phyloP scores from a whole-genome alignment of 2,113 vertebrate genomes.

The Drymodes brunneopygia region DNA sequence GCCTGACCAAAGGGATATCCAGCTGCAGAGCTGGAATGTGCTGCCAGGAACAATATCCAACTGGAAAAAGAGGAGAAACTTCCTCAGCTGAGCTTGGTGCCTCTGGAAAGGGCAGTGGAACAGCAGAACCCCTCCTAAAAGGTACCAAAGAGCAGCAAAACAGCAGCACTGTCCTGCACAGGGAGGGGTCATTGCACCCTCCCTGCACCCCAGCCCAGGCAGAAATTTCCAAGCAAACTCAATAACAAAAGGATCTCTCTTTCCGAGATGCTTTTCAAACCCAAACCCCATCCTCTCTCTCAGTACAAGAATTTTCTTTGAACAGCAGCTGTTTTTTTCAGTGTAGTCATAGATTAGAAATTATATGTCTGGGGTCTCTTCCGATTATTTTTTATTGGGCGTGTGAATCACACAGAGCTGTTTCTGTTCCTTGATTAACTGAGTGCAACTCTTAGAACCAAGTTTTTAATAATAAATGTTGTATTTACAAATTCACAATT shows the following conservation, averaged over 20 bases:
- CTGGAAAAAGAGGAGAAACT: background rate
- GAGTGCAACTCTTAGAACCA: background rate
- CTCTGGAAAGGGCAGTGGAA: background rate
- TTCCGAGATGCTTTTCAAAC: background rate
- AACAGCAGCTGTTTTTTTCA: background rate
- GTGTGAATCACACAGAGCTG: slow-evolving; percentile 23
- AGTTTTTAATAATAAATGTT: slow-evolving; percentile 56
- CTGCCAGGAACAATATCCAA: fast-evolving
- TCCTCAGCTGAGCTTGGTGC: background rate
- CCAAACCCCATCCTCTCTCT: background rate
- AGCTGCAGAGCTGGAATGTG: background rate
- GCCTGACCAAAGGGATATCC: background rate
- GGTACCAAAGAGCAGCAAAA: background rate
- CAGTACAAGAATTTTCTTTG: background rate
- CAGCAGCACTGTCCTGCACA: fast-evolving
- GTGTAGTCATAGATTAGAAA: slow-evolving; percentile 7
- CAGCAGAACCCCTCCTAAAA: background rate
- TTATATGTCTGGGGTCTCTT: slow-evolving; percentile 17
- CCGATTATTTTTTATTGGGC: background rate
- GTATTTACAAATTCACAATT: slow-evolving; percentile 55
- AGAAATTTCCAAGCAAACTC: background rate
- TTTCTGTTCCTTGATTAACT: slow-evolving; percentile 41
- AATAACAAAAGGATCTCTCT: background rate
- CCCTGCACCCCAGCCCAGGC: background rate
- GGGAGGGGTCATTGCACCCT: background rate